A percentile compares a stretch with the other conserved stretches of the same genome.
Conservation (phyloP, 2,888 invertebrate genomes). For the Sarcophaga subvicina region DNA sequence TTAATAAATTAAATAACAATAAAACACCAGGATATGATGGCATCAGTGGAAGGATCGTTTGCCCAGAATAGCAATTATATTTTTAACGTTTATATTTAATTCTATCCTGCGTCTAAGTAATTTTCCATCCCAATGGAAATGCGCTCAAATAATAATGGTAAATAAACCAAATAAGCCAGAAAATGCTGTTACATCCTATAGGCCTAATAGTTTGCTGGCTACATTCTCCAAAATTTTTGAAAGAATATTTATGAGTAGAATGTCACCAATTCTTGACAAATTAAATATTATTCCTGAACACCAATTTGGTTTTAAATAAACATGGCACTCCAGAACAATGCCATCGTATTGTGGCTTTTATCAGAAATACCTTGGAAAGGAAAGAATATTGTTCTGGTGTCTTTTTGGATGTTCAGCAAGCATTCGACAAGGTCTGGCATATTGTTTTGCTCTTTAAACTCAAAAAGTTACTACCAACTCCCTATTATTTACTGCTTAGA, state of each 20-base stretch:
- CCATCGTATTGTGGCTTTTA: slow-evolving; percentile 16
- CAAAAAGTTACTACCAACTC: too few species aligned
- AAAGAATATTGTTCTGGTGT: not conserved
- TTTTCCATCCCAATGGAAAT: slow-evolving; percentile 37
- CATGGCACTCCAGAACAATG: slow-evolving; percentile 37
- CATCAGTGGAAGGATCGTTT: not conserved
- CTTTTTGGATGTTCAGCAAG: too few species aligned
- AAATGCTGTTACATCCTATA: slow-evolving; percentile 30
- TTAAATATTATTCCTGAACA: too few species aligned
- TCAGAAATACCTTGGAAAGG: slow-evolving; percentile 27
- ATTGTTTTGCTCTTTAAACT: too few species aligned
- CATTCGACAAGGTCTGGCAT: too few species aligned
- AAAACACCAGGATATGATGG: too few species aligned
- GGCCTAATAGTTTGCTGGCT: slow-evolving; percentile 44
- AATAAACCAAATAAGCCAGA: slow-evolving; percentile 41
- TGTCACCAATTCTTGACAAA: too few species aligned
- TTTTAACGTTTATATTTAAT: slow-evolving; percentile 26
- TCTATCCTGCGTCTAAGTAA: slow-evolving; percentile 17
- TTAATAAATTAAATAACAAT: not conserved
- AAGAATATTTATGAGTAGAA: slow-evolving; percentile 33
- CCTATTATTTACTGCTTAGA: too few species aligned
- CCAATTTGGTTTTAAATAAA: too few species aligned
- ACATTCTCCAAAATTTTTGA: slow-evolving; percentile 54
- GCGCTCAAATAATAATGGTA: slow-evolving; percentile 9
- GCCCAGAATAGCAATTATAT: slow-evolving; percentile 21